Evolutionary conservation across 2,888 invertebrate genomes (phyloP).

Genomic region (Sturmia bella): DNA sequence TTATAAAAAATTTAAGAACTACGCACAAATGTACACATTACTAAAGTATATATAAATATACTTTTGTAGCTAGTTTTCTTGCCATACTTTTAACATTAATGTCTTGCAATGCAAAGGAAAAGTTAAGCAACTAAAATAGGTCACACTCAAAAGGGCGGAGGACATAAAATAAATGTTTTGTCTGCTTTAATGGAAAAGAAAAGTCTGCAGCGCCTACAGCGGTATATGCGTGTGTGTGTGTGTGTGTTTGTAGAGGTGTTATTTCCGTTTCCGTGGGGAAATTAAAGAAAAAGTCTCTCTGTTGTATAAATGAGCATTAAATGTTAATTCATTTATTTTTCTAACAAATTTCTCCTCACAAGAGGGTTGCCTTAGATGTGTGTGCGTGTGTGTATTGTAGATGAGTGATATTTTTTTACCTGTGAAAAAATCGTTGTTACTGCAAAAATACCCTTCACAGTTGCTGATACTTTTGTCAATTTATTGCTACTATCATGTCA

Average conservation of each 20-base stretch:
- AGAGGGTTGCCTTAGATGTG: slow-evolving; percentile 47
- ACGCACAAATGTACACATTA: slow-evolving; percentile 11
- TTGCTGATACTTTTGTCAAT: too few relatives aligned
- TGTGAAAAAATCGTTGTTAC: too few relatives aligned
- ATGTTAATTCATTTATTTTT: slow-evolving; percentile 61
- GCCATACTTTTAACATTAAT: slow-evolving; percentile 12
- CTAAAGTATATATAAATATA: slow-evolving; percentile 7
- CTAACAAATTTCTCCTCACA: slow-evolving; percentile 34
- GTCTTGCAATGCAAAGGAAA: slow-evolving; percentile 12
- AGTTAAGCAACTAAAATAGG: neutral
- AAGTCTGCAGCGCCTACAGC: neutral
- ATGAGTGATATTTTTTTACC: too few relatives aligned
- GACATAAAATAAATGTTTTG: neutral
- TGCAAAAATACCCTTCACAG: too few relatives aligned
- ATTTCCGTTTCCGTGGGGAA: slow-evolving; percentile 72
- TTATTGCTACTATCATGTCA: too few relatives aligned
- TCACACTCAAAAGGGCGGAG: neutral
- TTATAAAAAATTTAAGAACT: neutral
- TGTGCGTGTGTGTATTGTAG: slow-evolving; percentile 2
- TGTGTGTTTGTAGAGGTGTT: slow-evolving; percentile 43
- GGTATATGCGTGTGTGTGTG: neutral
- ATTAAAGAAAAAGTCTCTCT: slow-evolving; percentile 70
- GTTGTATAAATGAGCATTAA: slow-evolving; percentile 1
- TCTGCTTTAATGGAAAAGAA: slow-evolving; percentile 3
- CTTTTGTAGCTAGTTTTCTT: slow-evolving; percentile 11